Percentiles rank a stretch among this genome's conserved stretches.
These are phyloP conservation scores for Rhabdomys pumilio DNA, from an alignment of 2,797 vertebrate genomes.

Conservation along the genomic window DNA sequence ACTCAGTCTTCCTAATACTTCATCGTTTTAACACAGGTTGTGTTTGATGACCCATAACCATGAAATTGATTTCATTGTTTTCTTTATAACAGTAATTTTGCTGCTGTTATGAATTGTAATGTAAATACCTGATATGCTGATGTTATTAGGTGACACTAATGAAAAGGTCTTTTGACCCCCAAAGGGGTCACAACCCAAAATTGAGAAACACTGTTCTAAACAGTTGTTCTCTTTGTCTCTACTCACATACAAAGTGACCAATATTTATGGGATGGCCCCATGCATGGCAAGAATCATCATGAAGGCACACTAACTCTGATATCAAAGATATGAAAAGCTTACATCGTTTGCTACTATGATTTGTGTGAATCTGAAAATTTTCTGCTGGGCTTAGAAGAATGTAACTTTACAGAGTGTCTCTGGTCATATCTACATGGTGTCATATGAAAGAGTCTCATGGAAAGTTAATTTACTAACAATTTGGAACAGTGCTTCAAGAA, in stretches of 20 bases:
- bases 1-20: not conserved
- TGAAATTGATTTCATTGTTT: not conserved
- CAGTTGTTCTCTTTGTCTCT: not conserved
- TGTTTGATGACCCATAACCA: not conserved
- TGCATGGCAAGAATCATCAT: not conserved
- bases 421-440: not conserved
- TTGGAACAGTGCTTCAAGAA: not conserved
- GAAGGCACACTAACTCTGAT: not conserved
- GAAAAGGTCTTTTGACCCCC: not conserved
- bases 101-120: not conserved
- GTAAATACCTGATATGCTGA: not conserved
- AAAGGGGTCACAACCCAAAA: not conserved
- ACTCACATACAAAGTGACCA: not conserved
- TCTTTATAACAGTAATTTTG: not conserved
- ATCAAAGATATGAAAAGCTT: not conserved
- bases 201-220: not conserved
- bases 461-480: not conserved
- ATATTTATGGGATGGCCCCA: not conserved
- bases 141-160: not conserved
- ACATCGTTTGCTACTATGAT: not conserved
- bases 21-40: not conserved
- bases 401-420: not conserved
- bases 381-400: not conserved
- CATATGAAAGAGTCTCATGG: not conserved
- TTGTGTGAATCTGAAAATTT: constrained; percentile 14